phyloP scores from a whole-genome alignment of 2,888 invertebrate species.

The Gonocerus acuteangulatus region DNA sequence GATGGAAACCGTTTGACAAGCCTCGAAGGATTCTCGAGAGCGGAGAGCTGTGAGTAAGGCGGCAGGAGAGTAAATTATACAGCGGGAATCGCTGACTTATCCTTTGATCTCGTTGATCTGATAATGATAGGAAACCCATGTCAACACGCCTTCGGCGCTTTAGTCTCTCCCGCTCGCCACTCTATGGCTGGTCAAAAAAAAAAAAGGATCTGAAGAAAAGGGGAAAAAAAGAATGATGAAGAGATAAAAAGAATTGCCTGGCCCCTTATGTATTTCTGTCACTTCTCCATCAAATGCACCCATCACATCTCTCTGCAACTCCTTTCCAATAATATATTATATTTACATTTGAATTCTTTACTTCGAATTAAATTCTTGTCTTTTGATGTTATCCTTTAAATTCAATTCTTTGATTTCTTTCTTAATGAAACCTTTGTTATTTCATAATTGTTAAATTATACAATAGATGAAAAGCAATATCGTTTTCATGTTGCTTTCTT shows the following conservation, averaged over 20 bases:
- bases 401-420: too few relatives aligned
- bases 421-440: too few relatives aligned
- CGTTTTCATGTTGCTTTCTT: too few relatives aligned
- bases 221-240: neutral
- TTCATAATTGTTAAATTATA: too few relatives aligned
- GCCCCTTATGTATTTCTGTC: neutral
- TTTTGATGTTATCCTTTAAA: too few relatives aligned
- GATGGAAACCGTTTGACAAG: too few relatives aligned
- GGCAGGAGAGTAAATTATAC: slow-evolving; percentile 15
- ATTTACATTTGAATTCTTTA: too few relatives aligned
- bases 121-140: slow-evolving; percentile 36
- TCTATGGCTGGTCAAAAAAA: neutral
- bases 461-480: too few relatives aligned
- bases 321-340: too few relatives aligned
- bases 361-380: too few relatives aligned
- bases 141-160: slow-evolving; percentile 27
- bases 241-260: neutral
- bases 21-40: too few relatives aligned
- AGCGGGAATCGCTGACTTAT: slow-evolving; percentile 2
- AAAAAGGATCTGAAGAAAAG: neutral
- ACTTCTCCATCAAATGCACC: neutral
- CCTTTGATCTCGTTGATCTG: slow-evolving; percentile 34
- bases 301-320: too few relatives aligned
- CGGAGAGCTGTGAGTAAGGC: neutral
- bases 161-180: slow-evolving; percentile 13